phyloP scores from a whole-genome alignment of 2,888 invertebrate species.

The Protodeltote pygarga region DNA sequence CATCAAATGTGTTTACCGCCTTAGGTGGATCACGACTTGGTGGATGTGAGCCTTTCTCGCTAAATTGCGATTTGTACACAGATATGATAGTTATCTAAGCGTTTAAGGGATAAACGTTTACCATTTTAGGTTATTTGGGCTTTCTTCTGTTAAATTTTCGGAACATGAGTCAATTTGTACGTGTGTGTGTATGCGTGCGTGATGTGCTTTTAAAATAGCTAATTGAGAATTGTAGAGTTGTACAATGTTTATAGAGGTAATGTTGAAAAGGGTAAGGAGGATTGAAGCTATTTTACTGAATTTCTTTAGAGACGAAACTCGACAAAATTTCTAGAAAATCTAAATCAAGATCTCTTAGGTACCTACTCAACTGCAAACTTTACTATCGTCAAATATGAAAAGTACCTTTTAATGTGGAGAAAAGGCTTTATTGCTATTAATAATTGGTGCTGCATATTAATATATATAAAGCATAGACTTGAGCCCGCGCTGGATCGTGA shows the following conservation, averaged over 20 bases:
- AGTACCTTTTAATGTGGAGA: conserved; percentile 33
- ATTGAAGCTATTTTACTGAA: not conserved
- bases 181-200: conserved; percentile 5
- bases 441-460: conserved; percentile 47
- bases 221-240: not conserved
- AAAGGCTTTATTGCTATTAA: conserved; percentile 38
- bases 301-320: conserved; percentile 5
- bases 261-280: too few species aligned
- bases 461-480: conserved; percentile 38
- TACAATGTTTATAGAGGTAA: too few species aligned
- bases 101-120: conserved; percentile 63
- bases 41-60: conserved; percentile 61
- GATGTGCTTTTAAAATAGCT: not conserved
- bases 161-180: conserved; percentile 18
- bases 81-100: conserved; percentile 61
- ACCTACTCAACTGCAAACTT: conserved; percentile 23
- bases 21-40: conserved; percentile 59
- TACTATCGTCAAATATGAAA: conserved; percentile 10
- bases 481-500: conserved; percentile 41
- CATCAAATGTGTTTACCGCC: conserved; percentile 42
- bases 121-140: conserved; percentile 47
- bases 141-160: conserved; percentile 37
- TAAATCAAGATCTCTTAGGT: conserved; percentile 16
- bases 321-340: conserved; percentile 13
- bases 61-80: conserved; percentile 59